Percentiles rank a stretch among this genome's conserved stretches.
Evolutionary conservation across 2,113 vertebrate genomes (phyloP).

Genomic region (Ctenomys sociabilis): DNA sequence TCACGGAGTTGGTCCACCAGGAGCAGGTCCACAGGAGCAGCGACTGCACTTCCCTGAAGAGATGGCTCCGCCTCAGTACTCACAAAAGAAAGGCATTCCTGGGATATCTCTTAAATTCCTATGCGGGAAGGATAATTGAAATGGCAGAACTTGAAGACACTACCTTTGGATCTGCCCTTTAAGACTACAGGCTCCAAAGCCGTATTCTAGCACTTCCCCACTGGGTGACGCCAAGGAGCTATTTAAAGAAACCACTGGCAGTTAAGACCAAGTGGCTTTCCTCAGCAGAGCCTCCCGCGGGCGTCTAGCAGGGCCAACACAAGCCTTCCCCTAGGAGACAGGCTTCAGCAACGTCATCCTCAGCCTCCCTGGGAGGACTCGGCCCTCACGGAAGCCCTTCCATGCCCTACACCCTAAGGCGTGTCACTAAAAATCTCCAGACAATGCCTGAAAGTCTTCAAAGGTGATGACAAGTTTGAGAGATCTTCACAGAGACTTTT

Average conservation of each 20-base stretch:
- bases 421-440: not conserved
- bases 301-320: not conserved
- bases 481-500: not conserved
- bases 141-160: not conserved
- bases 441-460: not conserved
- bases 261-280: not conserved
- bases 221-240: slow-evolving; percentile 50
- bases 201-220: slow-evolving; percentile 42
- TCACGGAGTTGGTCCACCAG: not conserved
- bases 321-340: not conserved
- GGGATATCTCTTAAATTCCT: not conserved
- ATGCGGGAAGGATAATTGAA: not conserved
- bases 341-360: not conserved
- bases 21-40: not conserved
- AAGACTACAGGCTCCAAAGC: not conserved
- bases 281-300: not conserved
- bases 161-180: not conserved
- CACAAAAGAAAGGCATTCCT: not conserved
- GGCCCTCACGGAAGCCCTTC: not conserved
- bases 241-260: not conserved
- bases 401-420: too few relatives aligned
- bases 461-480: not conserved
- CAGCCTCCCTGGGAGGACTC: not conserved
- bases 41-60: not conserved
- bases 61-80: not conserved